Evolutionary conservation across 2,888 invertebrate genomes (phyloP), one percentile per base, ranked within the genome.

Genomic region (Dryobotodes eremita): DNA sequence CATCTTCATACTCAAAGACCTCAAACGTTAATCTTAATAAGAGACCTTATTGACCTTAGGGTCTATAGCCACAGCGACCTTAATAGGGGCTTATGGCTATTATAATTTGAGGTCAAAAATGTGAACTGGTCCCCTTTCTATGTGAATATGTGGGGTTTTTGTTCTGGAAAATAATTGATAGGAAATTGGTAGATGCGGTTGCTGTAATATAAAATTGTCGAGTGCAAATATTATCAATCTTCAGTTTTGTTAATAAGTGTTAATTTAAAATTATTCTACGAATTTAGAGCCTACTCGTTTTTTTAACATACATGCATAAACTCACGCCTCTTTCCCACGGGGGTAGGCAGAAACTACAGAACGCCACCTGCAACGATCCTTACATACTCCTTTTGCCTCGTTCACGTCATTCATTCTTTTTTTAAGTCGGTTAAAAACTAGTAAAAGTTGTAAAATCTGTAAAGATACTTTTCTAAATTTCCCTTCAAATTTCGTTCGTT

Each of bases 21-120:
- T 5, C 17, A 36, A 79, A 80, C 73, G 80, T 83, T 84, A 86
- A 86, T 88, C 80, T 83, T 80, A 81, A 70, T 84, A 75, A 71
- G 72, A 55, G 71, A 79, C 84, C 87, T 81, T 82, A 72, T 77
- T 87, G 87, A 87, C 85, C 88, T 87, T 79, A 88, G 42, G 85
- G 85, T 83, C 79, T 80, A 69, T 65, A 48, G 70, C 74, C 55
- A 65, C 59, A 71, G 59, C 74, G 80, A 64, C 77, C 71, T 86
- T 83, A 86, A 83, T 77, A 73, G 62, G 53, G 53, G 55, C 74
- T 55, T 65, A 76, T 75, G 61, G 65, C 65, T 75, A 55, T 77
- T 80, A 86, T 80, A 84, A 76, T 86, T 83, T 77, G 66, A 86
- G 84, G 86, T 79, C 74, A 75, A 77, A 83, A 72, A 69, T 82